phyloP scores from a whole-genome alignment of 2,888 invertebrate genomes.

The Netelia melanura region DNA sequence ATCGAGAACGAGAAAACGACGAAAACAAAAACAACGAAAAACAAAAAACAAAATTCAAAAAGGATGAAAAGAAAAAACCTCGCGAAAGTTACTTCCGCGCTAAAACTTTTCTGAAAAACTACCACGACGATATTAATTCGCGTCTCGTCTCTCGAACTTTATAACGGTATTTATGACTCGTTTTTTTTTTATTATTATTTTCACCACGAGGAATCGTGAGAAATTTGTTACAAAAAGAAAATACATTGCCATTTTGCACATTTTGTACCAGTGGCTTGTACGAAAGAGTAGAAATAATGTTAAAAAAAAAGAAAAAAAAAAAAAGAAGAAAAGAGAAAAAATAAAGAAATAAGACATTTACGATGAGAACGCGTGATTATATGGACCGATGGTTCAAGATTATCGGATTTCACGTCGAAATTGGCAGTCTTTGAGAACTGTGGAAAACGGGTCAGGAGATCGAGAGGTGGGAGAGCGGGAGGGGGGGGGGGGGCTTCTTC shows the following conservation, averaged over 20 bases:
- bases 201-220: no score
- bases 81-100: background rate
- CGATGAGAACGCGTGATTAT: constrained; percentile 23
- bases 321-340: background rate
- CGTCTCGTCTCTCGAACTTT: no score
- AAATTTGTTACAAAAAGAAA: no score
- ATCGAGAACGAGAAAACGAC: background rate
- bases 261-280: background rate
- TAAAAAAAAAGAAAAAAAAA: background rate
- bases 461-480: constrained; percentile 25
- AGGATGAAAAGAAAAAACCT: background rate
- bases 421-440: constrained; percentile 56
- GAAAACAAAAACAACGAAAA: background rate
- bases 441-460: constrained; percentile 70
- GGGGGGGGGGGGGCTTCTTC: constrained; percentile 31
- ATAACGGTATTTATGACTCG: no score
- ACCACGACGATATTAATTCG: no score
- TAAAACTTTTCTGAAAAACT: no score
- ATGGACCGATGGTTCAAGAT: constrained; percentile 41
- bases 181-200: no score
- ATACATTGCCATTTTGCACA: no score
- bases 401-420: constrained; percentile 54
- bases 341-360: background rate
- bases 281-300: background rate
- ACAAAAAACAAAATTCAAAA: background rate